Evolutionary conservation across 2,888 invertebrate species (phyloP), one percentile per base, ranked within the genome.

Genomic region (Mamestra brassicae): DNA sequence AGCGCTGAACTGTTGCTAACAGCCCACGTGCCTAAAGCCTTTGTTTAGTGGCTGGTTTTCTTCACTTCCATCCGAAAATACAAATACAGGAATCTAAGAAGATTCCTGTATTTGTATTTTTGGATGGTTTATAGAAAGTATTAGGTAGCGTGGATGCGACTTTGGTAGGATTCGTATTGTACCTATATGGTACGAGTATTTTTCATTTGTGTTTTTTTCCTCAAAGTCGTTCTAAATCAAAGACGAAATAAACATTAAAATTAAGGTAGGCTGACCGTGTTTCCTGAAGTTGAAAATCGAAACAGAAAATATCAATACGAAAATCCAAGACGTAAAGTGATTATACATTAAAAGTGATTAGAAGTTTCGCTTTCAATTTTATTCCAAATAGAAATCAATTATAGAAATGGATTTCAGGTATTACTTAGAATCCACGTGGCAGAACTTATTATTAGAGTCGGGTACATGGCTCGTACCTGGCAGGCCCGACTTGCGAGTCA

Each of bases 401-500:
- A 90, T 76, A 89, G 85, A 90, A 90, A 90, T 90, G 88, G 84
- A 84, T 83, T 88, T 82, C 86, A 89, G 87, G 87, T 89, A 80
- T 87, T 87, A 80, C 88, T 86, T 80, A 71, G 81, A 76, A 81
- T 77, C 66, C 63, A 82, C 74, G 78, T 71, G 61, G 76, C 74
- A 80, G 71, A 81, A 85, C 80, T 87, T 85, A 82, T 87, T 88
- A 87, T 85, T 86, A 81, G 74, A 81, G 81, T 84, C 81, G 87
- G 84, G 83, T 84, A 78, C 76, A 71, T 61, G 75, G 80, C 78
- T 85, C 89, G 95, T 95, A 92, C 95, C 96, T 95, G 95, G 94
- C 90, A 89, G 89, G 83, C 81, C 84, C 86, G 92, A 94, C 89
- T 91, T 93, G 94, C 96, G 91, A 95, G 95, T 95, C 95, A 96